A percentile compares a stretch with the other conserved stretches of the same genome.
These are phyloP conservation scores for Trisateles emortualis DNA, from an alignment of 2,888 invertebrate species.

Conservation along the genomic window DNA sequence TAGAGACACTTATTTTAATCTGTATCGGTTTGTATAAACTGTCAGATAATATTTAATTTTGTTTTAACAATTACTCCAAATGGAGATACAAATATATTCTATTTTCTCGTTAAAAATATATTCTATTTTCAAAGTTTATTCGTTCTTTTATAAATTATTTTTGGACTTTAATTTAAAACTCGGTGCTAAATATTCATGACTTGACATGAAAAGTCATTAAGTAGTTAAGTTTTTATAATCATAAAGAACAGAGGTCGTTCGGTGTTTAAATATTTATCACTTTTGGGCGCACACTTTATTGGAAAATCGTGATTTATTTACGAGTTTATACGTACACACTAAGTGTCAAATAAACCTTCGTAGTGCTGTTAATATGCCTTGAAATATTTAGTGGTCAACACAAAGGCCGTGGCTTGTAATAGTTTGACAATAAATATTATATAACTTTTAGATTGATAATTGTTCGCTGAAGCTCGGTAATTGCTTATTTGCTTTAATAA, in stretches of 20 bases:
- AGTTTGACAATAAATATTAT: conserved; percentile 19
- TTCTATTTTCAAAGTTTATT: not conserved
- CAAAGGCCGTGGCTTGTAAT: conserved; percentile 31
- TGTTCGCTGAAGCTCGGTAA: conserved; percentile 8
- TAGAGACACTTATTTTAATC: not conserved
- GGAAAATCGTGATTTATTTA: conserved; percentile 55
- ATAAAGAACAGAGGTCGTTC: conserved; percentile 34
- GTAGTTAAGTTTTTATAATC: conserved; percentile 24
- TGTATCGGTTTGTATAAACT: not conserved
- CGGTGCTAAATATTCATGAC: conserved; percentile 1
- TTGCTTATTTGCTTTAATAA: conserved; percentile 18
- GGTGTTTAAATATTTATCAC: conserved; percentile 47
- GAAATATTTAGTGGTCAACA: conserved; percentile 39
- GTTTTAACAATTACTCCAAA: not conserved
- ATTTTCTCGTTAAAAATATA: not conserved
- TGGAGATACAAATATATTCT: no score
- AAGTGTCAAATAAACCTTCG: conserved; percentile 65
- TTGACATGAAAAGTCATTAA: conserved; percentile 19
- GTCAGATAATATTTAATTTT: not conserved
- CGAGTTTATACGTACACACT: conserved; percentile 36
- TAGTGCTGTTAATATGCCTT: conserved; percentile 49
- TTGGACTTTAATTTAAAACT: not conserved
- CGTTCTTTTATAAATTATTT: not conserved
- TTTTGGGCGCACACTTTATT: conserved; percentile 41
- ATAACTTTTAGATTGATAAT: conserved; percentile 34